Evolutionary conservation across 2,113 vertebrate genomes (phyloP).

Genomic region (Clinocottus analis): DNA sequence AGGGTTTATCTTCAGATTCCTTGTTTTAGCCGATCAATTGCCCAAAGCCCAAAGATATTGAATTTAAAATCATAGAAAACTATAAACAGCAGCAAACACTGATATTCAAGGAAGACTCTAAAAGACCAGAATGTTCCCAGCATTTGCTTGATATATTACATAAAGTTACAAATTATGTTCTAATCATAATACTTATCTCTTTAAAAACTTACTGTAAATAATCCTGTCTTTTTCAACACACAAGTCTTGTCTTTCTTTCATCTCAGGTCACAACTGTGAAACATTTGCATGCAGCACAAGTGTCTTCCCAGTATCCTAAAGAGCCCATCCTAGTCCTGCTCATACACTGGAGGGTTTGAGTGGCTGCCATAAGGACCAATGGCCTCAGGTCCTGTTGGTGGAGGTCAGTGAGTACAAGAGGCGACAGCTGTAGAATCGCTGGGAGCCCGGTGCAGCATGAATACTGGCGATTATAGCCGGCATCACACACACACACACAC

Average conservation of each 20-base stretch:
- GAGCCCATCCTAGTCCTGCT: neutral
- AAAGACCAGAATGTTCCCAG: neutral
- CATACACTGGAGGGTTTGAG: conserved; percentile 59
- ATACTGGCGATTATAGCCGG: conserved; percentile 74
- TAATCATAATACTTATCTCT: too few species aligned
- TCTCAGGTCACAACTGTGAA: conserved; percentile 12
- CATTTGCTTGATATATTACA: neutral
- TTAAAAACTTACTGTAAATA: too few species aligned
- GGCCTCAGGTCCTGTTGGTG: conserved; percentile 72
- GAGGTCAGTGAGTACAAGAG: conserved; percentile 79
- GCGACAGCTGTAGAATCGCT: conserved; percentile 81
- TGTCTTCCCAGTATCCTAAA: conserved; percentile 1
- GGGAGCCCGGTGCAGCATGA: conserved; percentile 73
- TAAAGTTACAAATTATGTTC: neutral
- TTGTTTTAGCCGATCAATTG: neutral
- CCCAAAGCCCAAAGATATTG: neutral
- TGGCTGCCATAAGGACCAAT: conserved; percentile 66
- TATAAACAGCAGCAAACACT: neutral
- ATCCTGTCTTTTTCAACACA: neutral
- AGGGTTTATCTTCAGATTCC: neutral
- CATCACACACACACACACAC: conserved; percentile 34
- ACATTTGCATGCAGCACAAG: conserved; percentile 29
- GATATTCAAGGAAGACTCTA: neutral
- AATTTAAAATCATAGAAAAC: neutral
- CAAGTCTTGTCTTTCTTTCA: neutral